Evolutionary conservation across 2,888 invertebrate genomes (phyloP).

Genomic region (Gisinianus flammeolus): DNA sequence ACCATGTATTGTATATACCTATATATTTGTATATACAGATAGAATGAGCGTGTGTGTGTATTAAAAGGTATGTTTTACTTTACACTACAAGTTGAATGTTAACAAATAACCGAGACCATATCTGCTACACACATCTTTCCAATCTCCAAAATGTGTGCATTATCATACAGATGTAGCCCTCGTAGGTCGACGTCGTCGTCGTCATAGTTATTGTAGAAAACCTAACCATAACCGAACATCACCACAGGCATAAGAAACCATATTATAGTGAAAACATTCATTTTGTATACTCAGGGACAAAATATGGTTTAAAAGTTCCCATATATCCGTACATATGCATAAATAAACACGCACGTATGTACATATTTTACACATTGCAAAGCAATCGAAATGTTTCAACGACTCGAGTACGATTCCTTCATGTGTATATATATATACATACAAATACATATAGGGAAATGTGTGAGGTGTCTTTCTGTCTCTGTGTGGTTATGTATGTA

Average conservation of each 20-base stretch:
- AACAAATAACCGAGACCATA: constrained; percentile 5
- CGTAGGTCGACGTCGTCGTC: constrained; percentile 1
- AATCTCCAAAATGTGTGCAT: too few relatives aligned
- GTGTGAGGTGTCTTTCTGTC: too few relatives aligned
- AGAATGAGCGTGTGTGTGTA: too few relatives aligned
- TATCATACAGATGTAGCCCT: neutral
- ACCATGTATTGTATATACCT: too few relatives aligned
- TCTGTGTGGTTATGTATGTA: too few relatives aligned
- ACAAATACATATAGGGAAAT: too few relatives aligned
- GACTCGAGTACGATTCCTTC: too few relatives aligned
- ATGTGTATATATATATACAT: neutral
- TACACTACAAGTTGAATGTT: neutral
- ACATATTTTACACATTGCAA: neutral
- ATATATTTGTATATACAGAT: too few relatives aligned
- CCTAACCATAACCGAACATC: constrained; percentile 39
- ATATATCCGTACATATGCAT: neutral
- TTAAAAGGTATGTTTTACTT: too few relatives aligned
- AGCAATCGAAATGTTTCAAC: too few relatives aligned
- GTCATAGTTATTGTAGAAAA: constrained; percentile 16
- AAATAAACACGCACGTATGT: neutral
- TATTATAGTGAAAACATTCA: constrained; percentile 14
- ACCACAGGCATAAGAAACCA: constrained; percentile 39
- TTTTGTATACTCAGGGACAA: neutral
- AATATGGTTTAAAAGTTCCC: neutral
- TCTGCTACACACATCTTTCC: too few relatives aligned